phyloP scores from a whole-genome alignment of 2,113 vertebrate species.

The Aix galericulata region DNA sequence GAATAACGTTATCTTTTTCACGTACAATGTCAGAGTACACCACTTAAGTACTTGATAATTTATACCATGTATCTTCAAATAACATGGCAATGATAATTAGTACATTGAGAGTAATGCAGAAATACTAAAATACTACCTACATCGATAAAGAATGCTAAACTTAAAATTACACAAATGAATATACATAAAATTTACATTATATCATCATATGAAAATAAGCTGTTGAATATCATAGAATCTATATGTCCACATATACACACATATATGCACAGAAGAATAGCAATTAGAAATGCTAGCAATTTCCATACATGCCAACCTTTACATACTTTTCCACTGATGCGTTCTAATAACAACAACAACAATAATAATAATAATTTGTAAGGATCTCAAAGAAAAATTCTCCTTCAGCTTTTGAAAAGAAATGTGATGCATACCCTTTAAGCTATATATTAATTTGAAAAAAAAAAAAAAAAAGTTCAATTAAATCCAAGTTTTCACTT shows the following conservation, averaged over 20 bases:
- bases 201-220: background rate
- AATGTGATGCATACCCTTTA: background rate
- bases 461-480: background rate
- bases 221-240: background rate
- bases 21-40: background rate
- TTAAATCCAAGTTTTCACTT: background rate
- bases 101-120: background rate
- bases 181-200: background rate
- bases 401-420: conserved; percentile 35
- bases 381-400: background rate
- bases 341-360: background rate
- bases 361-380: background rate
- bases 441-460: conserved; percentile 1
- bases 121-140: background rate
- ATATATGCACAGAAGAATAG: background rate
- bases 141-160: background rate
- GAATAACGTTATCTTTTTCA: background rate
- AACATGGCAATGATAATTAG: background rate
- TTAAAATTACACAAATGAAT: background rate
- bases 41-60: background rate
- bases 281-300: background rate
- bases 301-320: background rate
- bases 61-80: background rate
- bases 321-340: background rate
- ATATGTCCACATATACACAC: background rate